Base-by-base conservation (phyloP, 2,888 invertebrate species). In the Branchinecta sandiegonensis region DNA sequence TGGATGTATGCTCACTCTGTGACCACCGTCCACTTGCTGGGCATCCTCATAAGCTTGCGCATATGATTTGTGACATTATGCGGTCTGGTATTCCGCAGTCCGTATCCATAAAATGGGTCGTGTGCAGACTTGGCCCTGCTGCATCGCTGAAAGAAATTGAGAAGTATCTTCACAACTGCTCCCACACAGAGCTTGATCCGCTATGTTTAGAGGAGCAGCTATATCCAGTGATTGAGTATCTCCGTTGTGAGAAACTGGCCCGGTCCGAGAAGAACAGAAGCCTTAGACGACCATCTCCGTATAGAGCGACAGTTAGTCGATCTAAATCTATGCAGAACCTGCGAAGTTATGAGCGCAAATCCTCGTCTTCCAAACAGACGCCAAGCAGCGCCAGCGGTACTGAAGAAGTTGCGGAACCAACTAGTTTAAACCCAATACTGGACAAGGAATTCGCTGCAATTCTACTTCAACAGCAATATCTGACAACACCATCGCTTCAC, bases 391-490 rank as follows among this genome's bases (percentile, higher is more conserved):
- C 11, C 63, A 56, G 23, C 63, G 37, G 4, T 5, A 37, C 37
- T 6, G 37, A 37, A 37, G 37, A 37, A 37, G 14, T 10, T 56
- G n/a, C 63, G 8, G 23, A 23, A 10, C 14, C n/a, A 11, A 8
- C 12, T 17, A n/a, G 10, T 56, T 17, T 56, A 9, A 11, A 56
- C 23, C 14, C n/a, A 17, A 17, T 56, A 56, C 63, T 56, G n/a
- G 63, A 56, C 14, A 56, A 56, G 23, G 63, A 56, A 10, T 56
- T 56, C n/a, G 63, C 14, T 17, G 63, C 63, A n/a, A 56, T 56
- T 17, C 8, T 56, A 17, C 23, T 56, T 9, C 63, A 56, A 10
- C 63, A 56, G 23, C n/a, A 56, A 9, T 56, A 56, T 23, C 63
- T 56, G 14, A 56, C 8, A 17, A 23, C n/a, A 23, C 63, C 63